These are phyloP conservation scores for Colletes collaris DNA, from an alignment of 2,888 invertebrate genomes.

Conservation along the genomic window DNA sequence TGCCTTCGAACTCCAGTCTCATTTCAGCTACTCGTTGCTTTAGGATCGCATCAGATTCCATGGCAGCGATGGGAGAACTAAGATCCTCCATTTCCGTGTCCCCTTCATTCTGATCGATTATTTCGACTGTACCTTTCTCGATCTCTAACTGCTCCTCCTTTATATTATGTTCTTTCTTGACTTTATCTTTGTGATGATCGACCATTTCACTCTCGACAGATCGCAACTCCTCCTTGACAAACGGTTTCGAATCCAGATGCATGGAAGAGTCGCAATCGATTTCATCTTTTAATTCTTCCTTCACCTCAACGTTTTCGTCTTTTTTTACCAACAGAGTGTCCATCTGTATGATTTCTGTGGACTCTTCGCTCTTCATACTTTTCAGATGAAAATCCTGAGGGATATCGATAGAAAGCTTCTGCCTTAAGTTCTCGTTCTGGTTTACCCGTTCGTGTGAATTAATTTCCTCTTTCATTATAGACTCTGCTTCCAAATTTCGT, in stretches of 20 bases:
- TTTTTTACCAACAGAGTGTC: conserved; percentile 28
- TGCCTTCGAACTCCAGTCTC: conserved; percentile 82
- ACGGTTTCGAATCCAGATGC: conserved; percentile 38
- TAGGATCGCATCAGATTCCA: conserved; percentile 83
- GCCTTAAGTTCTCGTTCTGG: conserved; percentile 78
- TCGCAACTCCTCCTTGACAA: conserved; percentile 42
- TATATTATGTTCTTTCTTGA: conserved; percentile 29
- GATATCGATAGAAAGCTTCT: conserved; percentile 47
- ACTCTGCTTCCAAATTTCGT: conserved; percentile 66
- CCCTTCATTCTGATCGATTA: conserved; percentile 77
- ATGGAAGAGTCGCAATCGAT: conserved; percentile 28
- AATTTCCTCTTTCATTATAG: conserved; percentile 70
- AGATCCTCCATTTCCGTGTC: conserved; percentile 82
- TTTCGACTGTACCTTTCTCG: conserved; percentile 81
- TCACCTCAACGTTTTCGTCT: conserved; percentile 29
- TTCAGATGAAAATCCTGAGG: conserved; percentile 44
- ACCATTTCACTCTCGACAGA: conserved; percentile 33
- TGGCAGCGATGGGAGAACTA: conserved; percentile 79
- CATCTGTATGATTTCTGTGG: conserved; percentile 13
- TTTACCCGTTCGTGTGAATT: conserved; percentile 74
- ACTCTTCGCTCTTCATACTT: conserved; percentile 32
- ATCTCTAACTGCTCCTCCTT: conserved; percentile 22
- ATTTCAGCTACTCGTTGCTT: conserved; percentile 83
- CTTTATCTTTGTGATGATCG: conserved; percentile 5
- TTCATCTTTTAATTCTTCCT: conserved; percentile 54